Evolutionary conservation across 1,140 invertebrate genomes (phyloP), one percentile per base, ranked within the genome.

Genomic region (Penaeus chinensis): DNA sequence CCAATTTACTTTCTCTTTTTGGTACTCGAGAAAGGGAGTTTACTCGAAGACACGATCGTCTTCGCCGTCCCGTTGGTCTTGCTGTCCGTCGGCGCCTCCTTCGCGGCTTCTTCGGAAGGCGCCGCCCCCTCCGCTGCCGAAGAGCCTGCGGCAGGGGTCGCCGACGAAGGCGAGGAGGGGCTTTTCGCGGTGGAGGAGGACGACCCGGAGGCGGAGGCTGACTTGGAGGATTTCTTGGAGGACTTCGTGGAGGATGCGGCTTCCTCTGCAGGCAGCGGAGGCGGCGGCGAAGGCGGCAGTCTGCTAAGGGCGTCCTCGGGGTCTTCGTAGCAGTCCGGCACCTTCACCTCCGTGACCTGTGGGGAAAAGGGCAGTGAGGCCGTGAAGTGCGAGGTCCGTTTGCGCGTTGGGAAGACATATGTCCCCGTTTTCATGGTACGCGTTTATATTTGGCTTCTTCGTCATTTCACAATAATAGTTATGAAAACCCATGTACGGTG

Each of bases 301-400:
- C 74, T 76, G n/a, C 60, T 69, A 20, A 89, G 78, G 27, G 74
- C 32, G 22, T 89, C 89, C 63, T 89, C 89, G n/a, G 89, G 89
- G 27, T 89, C 89, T 69, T 89, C 83, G 61, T 89, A 89, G 74
- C 85, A 87, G 54, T 89, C 89, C 24, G 84, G 78, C 32, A 89
- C 89, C 62, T 89, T 87, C n/a, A 89, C 89, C 79, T 89, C 85
- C 66, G 89, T 89, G n/a, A 89, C 65, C 89, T 89, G 76, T 19
- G 69, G 37, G 19, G 61, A 10, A 20, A 78, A 11, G 18, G n/a
- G 24, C 20, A 13, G 32, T 11, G 79, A 85, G 24, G 47, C 42
- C 5, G 42, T 1, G 42, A 32, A 3, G 42, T 19, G 42, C 19
- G 19, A 71, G 69, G 16, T 0, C 7, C n/a, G 13, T 11, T 10